Conservation (phyloP, 2,888 invertebrate species). For the Drosophila meridiana region DNA sequence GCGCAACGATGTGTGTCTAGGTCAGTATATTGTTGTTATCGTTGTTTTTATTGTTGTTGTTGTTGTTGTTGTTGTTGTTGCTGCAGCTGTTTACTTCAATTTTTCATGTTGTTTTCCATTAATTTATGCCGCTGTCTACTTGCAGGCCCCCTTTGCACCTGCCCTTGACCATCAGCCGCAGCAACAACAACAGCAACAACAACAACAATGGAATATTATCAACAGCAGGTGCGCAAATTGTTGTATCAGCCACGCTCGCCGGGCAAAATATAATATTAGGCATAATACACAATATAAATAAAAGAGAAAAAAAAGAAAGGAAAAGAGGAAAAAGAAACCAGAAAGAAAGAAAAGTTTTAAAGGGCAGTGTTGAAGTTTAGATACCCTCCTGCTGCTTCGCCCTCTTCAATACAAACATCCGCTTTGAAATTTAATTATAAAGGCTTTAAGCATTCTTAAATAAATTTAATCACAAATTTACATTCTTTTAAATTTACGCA, state of each 20-base stretch:
- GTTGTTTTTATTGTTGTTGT: conserved; percentile 4
- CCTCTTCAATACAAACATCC: neutral
- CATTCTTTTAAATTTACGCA: too few species aligned
- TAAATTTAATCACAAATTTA: too few species aligned
- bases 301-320: neutral
- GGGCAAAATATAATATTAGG: conserved; percentile 20
- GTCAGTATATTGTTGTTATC: conserved; percentile 41
- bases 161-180: conserved; percentile 26
- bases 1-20: conserved; percentile 73
- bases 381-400: neutral
- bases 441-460: too few species aligned
- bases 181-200: conserved; percentile 1
- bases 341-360: neutral
- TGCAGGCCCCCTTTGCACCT: conserved; percentile 26
- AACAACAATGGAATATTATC: conserved; percentile 23
- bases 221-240: conserved; percentile 47
- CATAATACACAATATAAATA: conserved; percentile 9
- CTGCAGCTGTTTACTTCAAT: conserved; percentile 55
- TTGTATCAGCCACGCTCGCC: conserved; percentile 1
- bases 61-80: conserved; percentile 18
- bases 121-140: conserved; percentile 45
- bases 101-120: conserved; percentile 63
- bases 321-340: neutral
- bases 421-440: too few species aligned
- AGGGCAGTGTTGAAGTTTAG: neutral